phyloP scores from a whole-genome alignment of 2,113 vertebrate species.

The Dipodomys ordii region DNA sequence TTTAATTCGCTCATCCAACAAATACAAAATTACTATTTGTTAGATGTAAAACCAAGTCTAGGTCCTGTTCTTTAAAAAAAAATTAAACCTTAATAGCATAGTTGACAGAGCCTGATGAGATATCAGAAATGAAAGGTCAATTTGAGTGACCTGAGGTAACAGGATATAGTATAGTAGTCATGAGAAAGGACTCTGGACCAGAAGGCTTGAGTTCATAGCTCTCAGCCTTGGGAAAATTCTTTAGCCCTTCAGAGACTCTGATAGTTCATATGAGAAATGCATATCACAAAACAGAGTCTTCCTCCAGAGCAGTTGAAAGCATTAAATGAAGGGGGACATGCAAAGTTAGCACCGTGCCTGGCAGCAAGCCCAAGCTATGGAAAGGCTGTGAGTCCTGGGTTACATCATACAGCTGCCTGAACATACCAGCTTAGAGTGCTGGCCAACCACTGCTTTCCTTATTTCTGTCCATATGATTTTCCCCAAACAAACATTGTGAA shows the following conservation, averaged over 20 bases:
- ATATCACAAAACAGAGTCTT: background rate
- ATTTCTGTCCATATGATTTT: background rate
- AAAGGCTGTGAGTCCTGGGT: background rate
- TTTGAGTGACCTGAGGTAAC: background rate
- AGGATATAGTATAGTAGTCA: background rate
- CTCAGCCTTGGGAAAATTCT: background rate
- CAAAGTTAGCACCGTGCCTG: background rate
- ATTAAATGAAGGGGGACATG: background rate
- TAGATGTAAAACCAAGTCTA: slow-evolving; percentile 32
- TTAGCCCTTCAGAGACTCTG: background rate
- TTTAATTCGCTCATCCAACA: slow-evolving; percentile 14
- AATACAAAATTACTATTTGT: background rate
- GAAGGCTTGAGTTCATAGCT: background rate
- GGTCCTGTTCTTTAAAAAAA: background rate
- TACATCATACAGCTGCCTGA: rapidly evolving
- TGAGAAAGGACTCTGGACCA: background rate
- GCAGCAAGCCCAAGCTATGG: background rate
- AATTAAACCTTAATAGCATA: background rate
- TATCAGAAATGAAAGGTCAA: background rate
- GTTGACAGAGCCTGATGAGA: background rate
- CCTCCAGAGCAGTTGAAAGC: background rate
- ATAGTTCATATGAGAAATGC: background rate
- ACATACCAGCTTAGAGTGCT: background rate
- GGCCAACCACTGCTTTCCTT: background rate
- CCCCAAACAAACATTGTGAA: slow-evolving; percentile 36